phyloP scores from a whole-genome alignment of 2,113 vertebrate genomes.

The Ammodytes dubius region DNA sequence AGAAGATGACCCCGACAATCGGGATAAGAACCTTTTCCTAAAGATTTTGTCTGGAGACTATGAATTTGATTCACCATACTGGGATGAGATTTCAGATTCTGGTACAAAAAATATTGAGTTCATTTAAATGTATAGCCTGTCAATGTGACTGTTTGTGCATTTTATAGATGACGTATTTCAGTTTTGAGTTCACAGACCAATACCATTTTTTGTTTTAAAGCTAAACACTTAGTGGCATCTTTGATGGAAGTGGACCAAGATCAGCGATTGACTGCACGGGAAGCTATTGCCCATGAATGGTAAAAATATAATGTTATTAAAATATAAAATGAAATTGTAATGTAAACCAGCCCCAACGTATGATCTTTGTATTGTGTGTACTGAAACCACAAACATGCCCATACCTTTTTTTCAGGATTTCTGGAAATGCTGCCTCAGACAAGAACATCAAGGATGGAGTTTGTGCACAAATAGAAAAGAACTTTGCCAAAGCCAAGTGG shows the following conservation, averaged over 20 bases:
- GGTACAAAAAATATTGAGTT: constrained; percentile 78
- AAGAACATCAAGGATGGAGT: constrained; percentile 99
- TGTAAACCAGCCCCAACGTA: neutral
- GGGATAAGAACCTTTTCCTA: constrained; percentile 96
- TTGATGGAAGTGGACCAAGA: constrained; percentile 99
- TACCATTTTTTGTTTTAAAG: constrained; percentile 76
- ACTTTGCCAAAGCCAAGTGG: constrained; percentile 98
- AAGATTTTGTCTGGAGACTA: constrained; percentile 98
- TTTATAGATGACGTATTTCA: neutral
- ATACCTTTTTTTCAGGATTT: constrained; percentile 88
- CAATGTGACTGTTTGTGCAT: neutral
- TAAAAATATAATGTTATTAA: constrained; percentile 64
- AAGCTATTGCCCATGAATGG: constrained; percentile 98
- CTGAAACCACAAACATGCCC: neutral
- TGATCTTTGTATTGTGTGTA: neutral
- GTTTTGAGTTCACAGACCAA: neutral
- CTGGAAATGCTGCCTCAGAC: constrained; percentile 97
- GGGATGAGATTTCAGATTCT: constrained; percentile 99
- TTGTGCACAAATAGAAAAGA: constrained; percentile 98
- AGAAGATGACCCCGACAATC: constrained; percentile 95
- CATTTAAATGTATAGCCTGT: neutral
- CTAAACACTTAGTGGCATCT: constrained; percentile 94
- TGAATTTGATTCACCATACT: constrained; percentile 97
- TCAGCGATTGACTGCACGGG: constrained; percentile 94
- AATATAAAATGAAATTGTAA: neutral